Evolutionary conservation across 92 coral and sea anemone species (phyloP).

Genomic region (Umimayanthus kanabou): DNA sequence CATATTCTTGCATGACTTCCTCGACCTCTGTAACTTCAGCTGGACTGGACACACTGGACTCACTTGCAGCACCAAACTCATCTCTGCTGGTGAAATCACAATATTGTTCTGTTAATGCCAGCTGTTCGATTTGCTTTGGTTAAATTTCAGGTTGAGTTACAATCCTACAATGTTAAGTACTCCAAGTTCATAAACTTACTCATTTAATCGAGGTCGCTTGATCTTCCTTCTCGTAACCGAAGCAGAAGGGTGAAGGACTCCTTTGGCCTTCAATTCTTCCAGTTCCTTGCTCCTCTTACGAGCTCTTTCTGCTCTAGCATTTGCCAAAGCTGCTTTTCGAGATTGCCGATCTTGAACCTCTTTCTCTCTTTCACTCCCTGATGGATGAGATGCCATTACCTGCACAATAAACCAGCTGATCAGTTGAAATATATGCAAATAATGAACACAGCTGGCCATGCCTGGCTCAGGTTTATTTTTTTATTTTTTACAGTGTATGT

Average conservation of each 20-base stretch:
- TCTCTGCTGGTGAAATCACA: slow-evolving; percentile 45
- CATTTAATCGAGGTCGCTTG: slow-evolving; percentile 6
- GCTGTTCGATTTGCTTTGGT: not conserved
- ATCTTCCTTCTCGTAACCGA: not conserved
- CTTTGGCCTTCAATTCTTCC: slow-evolving; percentile 30
- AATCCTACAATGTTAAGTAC: too few relatives aligned
- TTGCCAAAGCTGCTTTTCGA: slow-evolving; percentile 75
- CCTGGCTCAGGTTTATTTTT: not conserved
- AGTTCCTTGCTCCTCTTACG: slow-evolving; percentile 75
- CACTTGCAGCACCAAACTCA: slow-evolving; percentile 56
- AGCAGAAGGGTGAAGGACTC: not conserved
- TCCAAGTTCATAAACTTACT: slow-evolving; percentile 5
- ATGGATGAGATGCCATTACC: slow-evolving; percentile 1
- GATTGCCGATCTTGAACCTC: slow-evolving; percentile 62
- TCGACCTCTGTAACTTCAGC: slow-evolving; percentile 57
- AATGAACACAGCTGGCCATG: not conserved
- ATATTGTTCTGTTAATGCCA: not conserved
- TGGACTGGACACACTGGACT: slow-evolving; percentile 63
- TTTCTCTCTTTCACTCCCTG: slow-evolving; percentile 51
- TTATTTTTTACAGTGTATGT: too few relatives aligned
- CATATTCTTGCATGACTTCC: slow-evolving; percentile 44
- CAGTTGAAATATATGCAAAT: not conserved
- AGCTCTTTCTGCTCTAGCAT: slow-evolving; percentile 93
- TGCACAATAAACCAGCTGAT: slow-evolving; percentile 1
- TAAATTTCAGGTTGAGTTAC: not conserved